These are phyloP conservation scores for Caenorhabditis sp. DNA, from an alignment of 2,888 invertebrate genomes.

Conservation along the genomic window DNA sequence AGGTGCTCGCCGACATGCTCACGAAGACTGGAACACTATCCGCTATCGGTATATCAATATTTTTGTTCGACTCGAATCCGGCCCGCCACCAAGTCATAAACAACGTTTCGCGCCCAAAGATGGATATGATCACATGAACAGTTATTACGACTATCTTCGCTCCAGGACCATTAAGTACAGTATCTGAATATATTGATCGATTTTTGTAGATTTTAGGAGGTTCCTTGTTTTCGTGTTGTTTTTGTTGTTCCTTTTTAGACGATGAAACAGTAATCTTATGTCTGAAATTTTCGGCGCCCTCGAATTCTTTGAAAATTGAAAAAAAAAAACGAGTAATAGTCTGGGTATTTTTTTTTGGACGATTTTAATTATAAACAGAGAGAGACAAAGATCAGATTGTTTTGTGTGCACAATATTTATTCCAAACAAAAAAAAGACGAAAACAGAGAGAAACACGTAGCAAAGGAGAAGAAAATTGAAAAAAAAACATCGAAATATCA, in stretches of 20 bases:
- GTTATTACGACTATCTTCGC: conserved; percentile 66
- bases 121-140: conserved; percentile 67
- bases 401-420: too few species aligned
- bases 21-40: conserved; percentile 62
- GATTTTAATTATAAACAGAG: background rate
- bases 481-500: too few species aligned
- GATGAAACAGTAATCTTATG: too few species aligned
- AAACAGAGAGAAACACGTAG: background rate
- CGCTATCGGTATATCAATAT: conserved; percentile 68
- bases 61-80: conserved; percentile 67
- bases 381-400: background rate
- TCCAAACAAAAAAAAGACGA: background rate
- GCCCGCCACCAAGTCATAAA: conserved; percentile 40
- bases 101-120: conserved; percentile 23
- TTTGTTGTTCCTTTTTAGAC: too few species aligned
- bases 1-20: conserved; percentile 66
- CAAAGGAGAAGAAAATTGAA: too few species aligned
- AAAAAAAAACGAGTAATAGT: background rate
- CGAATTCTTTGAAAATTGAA: background rate
- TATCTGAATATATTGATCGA: conserved; percentile 31
- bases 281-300: too few species aligned
- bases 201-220: conserved; percentile 10
- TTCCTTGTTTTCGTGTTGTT: conserved; percentile 8
- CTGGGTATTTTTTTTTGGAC: background rate
- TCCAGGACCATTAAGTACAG: conserved; percentile 62